Conservation (phyloP, 53 echinoderm and acorn worm genomes). For the Mesocentrotus franciscanus region DNA sequence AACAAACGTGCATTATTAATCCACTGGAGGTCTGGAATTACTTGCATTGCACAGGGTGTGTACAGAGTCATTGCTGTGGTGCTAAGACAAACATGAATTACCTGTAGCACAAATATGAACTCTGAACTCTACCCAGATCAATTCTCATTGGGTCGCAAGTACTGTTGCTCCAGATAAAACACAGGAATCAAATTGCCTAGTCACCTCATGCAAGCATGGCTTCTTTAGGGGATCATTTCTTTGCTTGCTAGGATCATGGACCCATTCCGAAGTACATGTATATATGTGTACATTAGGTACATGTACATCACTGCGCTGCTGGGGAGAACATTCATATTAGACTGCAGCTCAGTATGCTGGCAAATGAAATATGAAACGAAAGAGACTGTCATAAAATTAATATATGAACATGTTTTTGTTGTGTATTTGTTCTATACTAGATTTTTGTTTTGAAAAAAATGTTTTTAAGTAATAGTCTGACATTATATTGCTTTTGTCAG, state of each 20-base stretch:
- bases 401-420: too few relatives aligned
- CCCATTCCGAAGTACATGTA: background rate
- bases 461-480: background rate
- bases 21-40: constrained; percentile 14
- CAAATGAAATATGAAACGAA: too few relatives aligned
- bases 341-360: too few relatives aligned
- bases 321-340: background rate
- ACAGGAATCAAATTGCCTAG: constrained; percentile 60
- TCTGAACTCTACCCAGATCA: constrained; percentile 55
- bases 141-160: constrained; percentile 23
- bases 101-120: constrained; percentile 64
- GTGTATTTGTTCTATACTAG: background rate
- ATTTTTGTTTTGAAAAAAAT: background rate
- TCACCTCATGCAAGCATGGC: constrained; percentile 41
- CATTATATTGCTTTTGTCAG: background rate
- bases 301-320: background rate
- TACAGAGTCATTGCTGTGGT: constrained; percentile 47
- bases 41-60: background rate
- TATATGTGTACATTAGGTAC: background rate
- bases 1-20: background rate
- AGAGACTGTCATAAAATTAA: too few relatives aligned
- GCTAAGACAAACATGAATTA: constrained; percentile 61
- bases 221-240: background rate
- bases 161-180: constrained; percentile 49
- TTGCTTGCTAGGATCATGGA: background rate